phyloP scores from a whole-genome alignment of 2,888 invertebrate species.

The Acronicta leporina region DNA sequence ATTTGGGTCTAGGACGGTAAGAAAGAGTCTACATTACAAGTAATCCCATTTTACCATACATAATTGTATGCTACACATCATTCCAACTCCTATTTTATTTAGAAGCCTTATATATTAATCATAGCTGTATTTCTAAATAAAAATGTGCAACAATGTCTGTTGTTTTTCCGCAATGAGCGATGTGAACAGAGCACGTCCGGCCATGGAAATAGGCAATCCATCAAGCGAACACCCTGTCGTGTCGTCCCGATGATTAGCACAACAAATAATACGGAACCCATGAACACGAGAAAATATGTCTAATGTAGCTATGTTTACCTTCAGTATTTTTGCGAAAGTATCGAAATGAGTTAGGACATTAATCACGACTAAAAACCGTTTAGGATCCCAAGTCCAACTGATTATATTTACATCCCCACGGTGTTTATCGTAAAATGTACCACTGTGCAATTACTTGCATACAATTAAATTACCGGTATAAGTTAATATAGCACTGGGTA shows the following conservation, averaged over 20 bases:
- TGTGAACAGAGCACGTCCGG: constrained; percentile 51
- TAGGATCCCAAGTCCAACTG: too few relatives aligned
- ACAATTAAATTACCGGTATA: too few relatives aligned
- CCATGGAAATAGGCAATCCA: constrained; percentile 66
- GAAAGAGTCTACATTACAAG: too few relatives aligned
- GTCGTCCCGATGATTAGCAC: constrained; percentile 68
- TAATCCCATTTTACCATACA: too few relatives aligned
- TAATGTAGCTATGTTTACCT: not conserved
- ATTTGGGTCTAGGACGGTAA: too few relatives aligned
- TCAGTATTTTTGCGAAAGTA: not conserved
- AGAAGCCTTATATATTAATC: constrained; percentile 35
- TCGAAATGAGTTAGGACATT: too few relatives aligned
- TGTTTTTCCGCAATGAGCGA: constrained; percentile 41
- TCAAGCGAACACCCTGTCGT: constrained; percentile 66
- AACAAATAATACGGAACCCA: constrained; percentile 65
- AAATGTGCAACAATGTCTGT: constrained; percentile 44
- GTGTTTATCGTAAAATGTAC: too few relatives aligned
- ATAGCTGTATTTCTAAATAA: constrained; percentile 28
- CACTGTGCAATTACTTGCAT: too few relatives aligned
- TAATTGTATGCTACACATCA: too few relatives aligned
- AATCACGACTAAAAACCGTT: too few relatives aligned
- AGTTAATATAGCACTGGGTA: too few relatives aligned
- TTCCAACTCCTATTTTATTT: constrained; percentile 11
- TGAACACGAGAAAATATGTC: constrained; percentile 1
- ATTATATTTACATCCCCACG: too few relatives aligned